Base-by-base conservation (phyloP, 2,113 vertebrate species). In the Gorsachius goisagi region DNA sequence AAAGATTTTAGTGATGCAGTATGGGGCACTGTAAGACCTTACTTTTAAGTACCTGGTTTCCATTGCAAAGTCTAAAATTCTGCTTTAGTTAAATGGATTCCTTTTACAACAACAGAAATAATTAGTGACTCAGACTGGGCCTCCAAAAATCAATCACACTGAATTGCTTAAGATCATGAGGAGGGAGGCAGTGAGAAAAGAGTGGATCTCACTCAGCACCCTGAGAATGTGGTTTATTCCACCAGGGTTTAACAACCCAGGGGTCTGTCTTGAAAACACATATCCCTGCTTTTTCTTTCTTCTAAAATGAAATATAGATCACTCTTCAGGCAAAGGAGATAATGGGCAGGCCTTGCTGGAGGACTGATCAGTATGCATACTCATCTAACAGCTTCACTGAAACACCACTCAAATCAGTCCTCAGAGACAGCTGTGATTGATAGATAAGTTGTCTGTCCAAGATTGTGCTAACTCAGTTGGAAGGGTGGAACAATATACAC, bases 341-440 rank as follows among this genome's bases (percentile, higher is more conserved):
- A 91, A 94, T 30, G 39, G 76, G 28, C 32, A 95, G 64, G 56
- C 16, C 73, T 84, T 63, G 30, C 33, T 89, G 69, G 32, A 63
- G 50, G 47, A 71, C 8, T 3, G 89, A 93, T 89, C 75, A 80
- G 63, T 84, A 66, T 77, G 50, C 79, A 59, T 37, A 44, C 68
- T 88, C 72, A 62, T 80, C 55, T 92, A 80, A 80, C 41, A 44
- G 7, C 44, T 90, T 77, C 44, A 27, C 76, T 87, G 73, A 86
- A 89, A 89, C 21, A 95, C 37, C 52, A 78, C 64, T 93, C 75
- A 81, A 68, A 95, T 72, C 68, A 74, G 47, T 55, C 80, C 64
- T 91, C 47, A 39, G 94, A 92, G 95, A 89, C 86, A 87, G 47
- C 37, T 87, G 60, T 95, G 94, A 94, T 81, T 96, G 95, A 96